Base-by-base conservation (phyloP, 2,113 vertebrate genomes). In the Anhinga anhinga region DNA sequence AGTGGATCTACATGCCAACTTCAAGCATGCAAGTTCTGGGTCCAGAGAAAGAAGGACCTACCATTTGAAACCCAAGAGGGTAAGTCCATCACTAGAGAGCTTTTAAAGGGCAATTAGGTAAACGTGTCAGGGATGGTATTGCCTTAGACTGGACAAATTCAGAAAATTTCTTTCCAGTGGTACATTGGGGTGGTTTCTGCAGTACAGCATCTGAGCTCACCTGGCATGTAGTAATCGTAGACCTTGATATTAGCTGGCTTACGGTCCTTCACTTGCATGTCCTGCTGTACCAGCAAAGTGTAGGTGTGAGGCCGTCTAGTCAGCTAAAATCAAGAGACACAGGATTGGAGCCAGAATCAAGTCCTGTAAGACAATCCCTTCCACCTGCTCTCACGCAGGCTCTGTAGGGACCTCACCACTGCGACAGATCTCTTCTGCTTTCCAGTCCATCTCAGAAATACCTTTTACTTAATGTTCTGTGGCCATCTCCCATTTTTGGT, bases 201-300 rank as follows among this genome's bases (percentile, higher is more conserved):
- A 78, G 59, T 42, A 36, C 17, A 89, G 38, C 32, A 73, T 49
- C 78, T 82, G 44, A 79, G 6, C 98, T 97, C 94, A 99, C 99
- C 98, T 69, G 98, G 98, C 97, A 99, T 98, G 95, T 99, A 99
- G 96, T 99, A 99, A 79, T 99, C 99, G 0, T 98, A 99, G 91
- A 99, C 93, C 96, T 97, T 99, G 91, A 98, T 90, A 74, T 98
- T 98, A 27, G 98, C 98, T 49, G 98, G 98, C 81, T 98, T 98
- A 76, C 86, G 98, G 82, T 98, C 98, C 86, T 97, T 97, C 80
- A 99, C 98, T 2, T 69, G 71, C 36, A 95, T 49, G 20, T 98
- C 97, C 90, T 95, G 88, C 85, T 96, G 86, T 49, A 96, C 53
- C 76, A 94, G n/a, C 81, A 96, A 69, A n/a, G 87, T 95, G 79